Evolutionary conservation across 2,797 vertebrate genomes (phyloP), one percentile per base, ranked within the genome.

Genomic region (Oreonectes daqikongensis): DNA sequence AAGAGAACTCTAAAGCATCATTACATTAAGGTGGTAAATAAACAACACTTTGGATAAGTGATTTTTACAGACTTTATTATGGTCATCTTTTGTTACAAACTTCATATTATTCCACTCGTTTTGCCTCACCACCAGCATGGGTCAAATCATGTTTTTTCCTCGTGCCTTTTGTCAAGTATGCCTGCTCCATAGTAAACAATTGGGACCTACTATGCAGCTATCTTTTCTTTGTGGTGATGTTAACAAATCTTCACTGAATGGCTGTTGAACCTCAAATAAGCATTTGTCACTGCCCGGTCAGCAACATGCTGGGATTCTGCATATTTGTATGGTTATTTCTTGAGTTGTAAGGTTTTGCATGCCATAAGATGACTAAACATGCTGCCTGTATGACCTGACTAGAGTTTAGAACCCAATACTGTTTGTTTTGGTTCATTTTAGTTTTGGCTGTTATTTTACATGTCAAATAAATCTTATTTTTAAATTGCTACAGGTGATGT

Each of bases 121-220:
- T 28, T 11, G 28, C 46, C 24, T 59, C 40, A 40, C 50, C 35
- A 22, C 42, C 14, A 40, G 35, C 60, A 55, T 44, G 14, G 35
- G 35, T 55, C 50, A 68, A 18, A 22, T n/a, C n/a, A n/a, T 18
- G 42, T 42, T 66, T 67, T 1, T 28, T 52, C 26, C 38, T 20
- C 50, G 20, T 55, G 35, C 12, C 40, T 42, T 52, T 14, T 35
- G 32, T 55, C 50, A 59, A 32, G 17, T 30, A 53, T 48, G 40
- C 22, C 28, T 48, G 42, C 42, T 76, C 5, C 30, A 60, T 38
- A n/a, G 42, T 69, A 26, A 40, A 30, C 20, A 61, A n/a, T 22
- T 70, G 32, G 63, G 75, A 53, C 75, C 46, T 77, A 70, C 32
- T 77, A 64, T 24, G 53, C 24, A 55, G 18, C 28, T 76, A 42